Percentiles rank a stretch among this genome's conserved stretches.
Evolutionary conservation across 2,113 vertebrate species (phyloP).

Genomic region (Sula dactylatra): DNA sequence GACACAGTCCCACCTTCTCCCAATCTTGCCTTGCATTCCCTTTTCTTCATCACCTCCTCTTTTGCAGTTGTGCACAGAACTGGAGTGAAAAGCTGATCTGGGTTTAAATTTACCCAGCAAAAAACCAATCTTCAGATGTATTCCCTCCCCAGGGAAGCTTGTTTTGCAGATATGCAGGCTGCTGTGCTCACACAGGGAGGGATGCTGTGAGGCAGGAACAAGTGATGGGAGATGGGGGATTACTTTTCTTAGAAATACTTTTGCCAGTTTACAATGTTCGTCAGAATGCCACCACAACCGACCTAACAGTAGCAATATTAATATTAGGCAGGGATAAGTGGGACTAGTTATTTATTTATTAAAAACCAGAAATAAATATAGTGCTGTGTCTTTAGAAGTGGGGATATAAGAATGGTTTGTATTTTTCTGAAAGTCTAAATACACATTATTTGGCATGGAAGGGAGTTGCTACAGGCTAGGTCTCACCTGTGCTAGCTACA

Average conservation of each 20-base stretch:
- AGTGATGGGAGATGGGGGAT: neutral
- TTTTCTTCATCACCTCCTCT: neutral
- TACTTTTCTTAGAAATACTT: neutral
- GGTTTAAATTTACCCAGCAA: neutral
- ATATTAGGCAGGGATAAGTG: neutral
- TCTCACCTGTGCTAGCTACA: slow-evolving; percentile 26
- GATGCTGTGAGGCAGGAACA: neutral
- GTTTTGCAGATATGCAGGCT: neutral
- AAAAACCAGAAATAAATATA: neutral
- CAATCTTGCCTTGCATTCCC: accelerated
- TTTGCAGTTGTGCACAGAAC: neutral
- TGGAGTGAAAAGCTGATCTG: neutral
- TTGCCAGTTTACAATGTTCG: neutral
- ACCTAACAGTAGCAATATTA: neutral
- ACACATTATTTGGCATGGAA: neutral
- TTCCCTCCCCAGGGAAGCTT: neutral
- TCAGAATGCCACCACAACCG: neutral
- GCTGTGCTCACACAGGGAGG: neutral
- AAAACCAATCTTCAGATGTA: neutral
- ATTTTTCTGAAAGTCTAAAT: neutral
- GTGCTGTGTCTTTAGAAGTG: neutral
- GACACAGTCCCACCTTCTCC: neutral
- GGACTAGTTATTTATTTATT: neutral
- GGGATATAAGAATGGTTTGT: neutral
- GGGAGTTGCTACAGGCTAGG: neutral